Conservation (phyloP, 1,140 invertebrate species). For the Drosophila santomea region DNA sequence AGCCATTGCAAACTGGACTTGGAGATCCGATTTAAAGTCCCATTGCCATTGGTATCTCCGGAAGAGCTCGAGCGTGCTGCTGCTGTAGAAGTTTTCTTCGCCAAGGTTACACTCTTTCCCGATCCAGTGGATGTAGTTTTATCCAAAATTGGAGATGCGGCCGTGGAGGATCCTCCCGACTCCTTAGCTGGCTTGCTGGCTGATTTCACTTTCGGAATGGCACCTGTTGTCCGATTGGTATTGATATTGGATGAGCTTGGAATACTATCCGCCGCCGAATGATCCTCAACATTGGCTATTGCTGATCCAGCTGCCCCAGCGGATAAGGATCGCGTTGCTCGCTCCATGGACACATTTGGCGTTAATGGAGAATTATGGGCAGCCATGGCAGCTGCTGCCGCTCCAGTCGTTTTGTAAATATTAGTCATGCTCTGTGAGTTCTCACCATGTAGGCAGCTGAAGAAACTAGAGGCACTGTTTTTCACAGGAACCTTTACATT, state of each 20-base stretch:
- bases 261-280: conserved; percentile 27
- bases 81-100: conserved; percentile 53
- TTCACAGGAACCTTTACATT: conserved; percentile 74
- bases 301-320: conserved; percentile 52
- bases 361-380: conserved; percentile 53
- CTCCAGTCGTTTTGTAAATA: conserved; percentile 74
- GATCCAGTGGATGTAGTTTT: conserved; percentile 24
- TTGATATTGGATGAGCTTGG: conserved; percentile 16
- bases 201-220: conserved; percentile 76
- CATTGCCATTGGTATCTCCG: conserved; percentile 46
- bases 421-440: conserved; percentile 84
- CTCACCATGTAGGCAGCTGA: conserved; percentile 83
- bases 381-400: conserved; percentile 39
- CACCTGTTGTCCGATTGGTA: conserved; percentile 64
- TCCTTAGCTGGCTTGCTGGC: conserved; percentile 60
- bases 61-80: conserved; percentile 43
- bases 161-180: conserved; percentile 1
- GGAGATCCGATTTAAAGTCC: conserved; percentile 85
- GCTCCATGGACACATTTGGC: conserved; percentile 67
- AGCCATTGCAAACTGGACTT: conserved; percentile 87
- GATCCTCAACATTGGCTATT: conserved; percentile 33
- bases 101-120: conserved; percentile 36
- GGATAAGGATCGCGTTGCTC: conserved; percentile 68
- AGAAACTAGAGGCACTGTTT: conserved; percentile 81
- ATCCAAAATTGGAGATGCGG: not conserved